These are phyloP conservation scores for Apamea anceps DNA, from an alignment of 2,888 invertebrate genomes.

Conservation along the genomic window DNA sequence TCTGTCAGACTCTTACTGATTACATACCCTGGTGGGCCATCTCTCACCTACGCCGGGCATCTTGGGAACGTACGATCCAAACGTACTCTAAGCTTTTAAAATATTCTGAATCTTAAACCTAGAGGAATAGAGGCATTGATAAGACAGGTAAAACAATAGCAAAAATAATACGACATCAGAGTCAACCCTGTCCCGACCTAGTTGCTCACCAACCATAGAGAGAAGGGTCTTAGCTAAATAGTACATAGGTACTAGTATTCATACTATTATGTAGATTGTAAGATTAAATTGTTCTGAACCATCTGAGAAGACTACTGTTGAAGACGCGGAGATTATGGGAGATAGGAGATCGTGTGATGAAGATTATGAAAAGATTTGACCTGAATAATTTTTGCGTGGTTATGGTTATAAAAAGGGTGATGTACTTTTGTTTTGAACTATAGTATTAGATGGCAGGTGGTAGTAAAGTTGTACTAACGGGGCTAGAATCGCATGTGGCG, in stretches of 20 bases:
- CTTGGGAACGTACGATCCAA: too few species aligned
- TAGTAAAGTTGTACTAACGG: too few species aligned
- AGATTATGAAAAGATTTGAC: constrained; percentile 7
- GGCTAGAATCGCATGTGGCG: too few species aligned
- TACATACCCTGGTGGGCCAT: too few species aligned
- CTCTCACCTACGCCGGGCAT: too few species aligned
- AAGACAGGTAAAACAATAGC: neutral
- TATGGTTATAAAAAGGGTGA: too few species aligned
- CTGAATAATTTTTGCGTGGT: neutral
- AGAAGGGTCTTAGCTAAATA: constrained; percentile 61
- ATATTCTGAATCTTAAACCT: too few species aligned
- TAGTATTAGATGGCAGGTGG: too few species aligned
- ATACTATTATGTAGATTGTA: constrained; percentile 27
- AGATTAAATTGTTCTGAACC: constrained; percentile 51
- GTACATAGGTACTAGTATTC: constrained; percentile 37
- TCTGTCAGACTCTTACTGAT: too few species aligned
- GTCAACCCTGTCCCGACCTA: constrained; percentile 62
- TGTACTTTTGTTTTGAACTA: too few species aligned
- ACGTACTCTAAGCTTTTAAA: too few species aligned
- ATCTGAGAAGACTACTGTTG: constrained; percentile 20
- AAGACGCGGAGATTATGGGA: constrained; percentile 18
- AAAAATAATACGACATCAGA: neutral
- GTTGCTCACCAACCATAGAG: constrained; percentile 59
- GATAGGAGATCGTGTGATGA: constrained; percentile 7
- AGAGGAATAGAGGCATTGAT: too few species aligned